Conservation (phyloP, 30 jellyfish, hydroid and myxozoan species). For the Pelagia noctiluca region DNA sequence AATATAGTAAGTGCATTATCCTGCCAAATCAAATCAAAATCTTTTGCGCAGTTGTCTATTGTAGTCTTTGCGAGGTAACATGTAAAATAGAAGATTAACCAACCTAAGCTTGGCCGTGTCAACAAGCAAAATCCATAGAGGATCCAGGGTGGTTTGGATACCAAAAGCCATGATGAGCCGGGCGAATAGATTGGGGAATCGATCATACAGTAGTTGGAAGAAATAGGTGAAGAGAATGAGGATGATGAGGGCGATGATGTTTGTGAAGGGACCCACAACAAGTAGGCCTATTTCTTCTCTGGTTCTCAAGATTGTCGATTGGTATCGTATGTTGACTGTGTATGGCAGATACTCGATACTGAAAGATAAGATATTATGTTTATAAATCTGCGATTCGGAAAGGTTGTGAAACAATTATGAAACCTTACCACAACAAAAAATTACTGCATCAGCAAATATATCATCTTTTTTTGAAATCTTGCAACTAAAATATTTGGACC, state of each 20-base stretch:
- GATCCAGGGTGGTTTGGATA: conserved; percentile 87
- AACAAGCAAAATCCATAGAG: conserved; percentile 84
- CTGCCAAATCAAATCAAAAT: too few species aligned
- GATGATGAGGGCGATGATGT: conserved; percentile 56
- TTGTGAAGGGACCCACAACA: conserved; percentile 93
- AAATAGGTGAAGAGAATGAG: conserved; percentile 73
- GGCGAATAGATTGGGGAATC: conserved; percentile 80
- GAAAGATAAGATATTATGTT: conserved; percentile 3
- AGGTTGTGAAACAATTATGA: too few species aligned
- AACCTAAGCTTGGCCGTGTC: conserved; percentile 89
- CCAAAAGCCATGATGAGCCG: conserved; percentile 92
- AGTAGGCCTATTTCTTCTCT: conserved; percentile 90
- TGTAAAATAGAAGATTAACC: too few species aligned
- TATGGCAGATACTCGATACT: conserved; percentile 91
- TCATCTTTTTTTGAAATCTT: too few species aligned
- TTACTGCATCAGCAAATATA: too few species aligned
- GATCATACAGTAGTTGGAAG: conserved; percentile 80
- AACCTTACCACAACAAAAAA: too few species aligned
- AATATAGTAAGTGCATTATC: too few species aligned
- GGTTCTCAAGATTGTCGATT: conserved; percentile 87
- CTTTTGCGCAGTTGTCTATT: too few species aligned
- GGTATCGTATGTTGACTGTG: conserved; percentile 88
- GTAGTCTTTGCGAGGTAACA: too few species aligned
- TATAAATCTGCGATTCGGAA: too few species aligned
- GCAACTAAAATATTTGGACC: too few species aligned